Evolutionary conservation across 2,797 vertebrate genomes (phyloP).

Genomic region (Cyprinella venusta): DNA sequence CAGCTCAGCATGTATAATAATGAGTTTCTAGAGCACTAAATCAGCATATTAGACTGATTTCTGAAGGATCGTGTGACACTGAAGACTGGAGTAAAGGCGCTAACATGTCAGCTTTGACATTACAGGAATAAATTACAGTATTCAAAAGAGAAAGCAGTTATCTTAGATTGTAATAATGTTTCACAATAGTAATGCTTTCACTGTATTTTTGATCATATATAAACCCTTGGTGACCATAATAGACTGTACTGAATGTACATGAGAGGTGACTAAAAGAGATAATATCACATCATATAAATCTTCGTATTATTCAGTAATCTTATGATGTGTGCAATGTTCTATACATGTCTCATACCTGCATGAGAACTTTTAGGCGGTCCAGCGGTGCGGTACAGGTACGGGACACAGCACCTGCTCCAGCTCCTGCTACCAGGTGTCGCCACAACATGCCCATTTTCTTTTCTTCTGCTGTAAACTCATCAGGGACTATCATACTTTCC

Average conservation of each 20-base stretch:
- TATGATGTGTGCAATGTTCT: neutral
- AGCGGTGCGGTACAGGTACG: constrained; percentile 94
- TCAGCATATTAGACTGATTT: neutral
- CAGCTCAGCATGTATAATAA: neutral
- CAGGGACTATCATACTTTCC: constrained; percentile 92
- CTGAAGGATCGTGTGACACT: neutral
- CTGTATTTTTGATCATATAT: neutral
- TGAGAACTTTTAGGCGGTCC: constrained; percentile 94
- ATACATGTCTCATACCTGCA: constrained; percentile 84
- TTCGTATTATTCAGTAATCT: neutral
- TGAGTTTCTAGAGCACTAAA: neutral
- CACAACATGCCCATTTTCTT: constrained; percentile 95
- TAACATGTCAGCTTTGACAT: neutral
- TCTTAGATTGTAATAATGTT: neutral
- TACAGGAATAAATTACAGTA: neutral
- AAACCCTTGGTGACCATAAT: neutral
- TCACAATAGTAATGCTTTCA: neutral
- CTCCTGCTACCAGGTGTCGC: constrained; percentile 95
- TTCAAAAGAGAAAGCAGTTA: neutral
- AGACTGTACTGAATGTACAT: no score
- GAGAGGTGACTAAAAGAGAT: no score
- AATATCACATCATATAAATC: no score
- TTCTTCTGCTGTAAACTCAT: constrained; percentile 96
- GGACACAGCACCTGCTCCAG: constrained; percentile 91
- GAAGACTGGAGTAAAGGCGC: neutral